A percentile compares a stretch with the other conserved stretches of the same genome.
Conservation (phyloP, 2,113 vertebrate species). For the Tauraco erythrolophus region DNA sequence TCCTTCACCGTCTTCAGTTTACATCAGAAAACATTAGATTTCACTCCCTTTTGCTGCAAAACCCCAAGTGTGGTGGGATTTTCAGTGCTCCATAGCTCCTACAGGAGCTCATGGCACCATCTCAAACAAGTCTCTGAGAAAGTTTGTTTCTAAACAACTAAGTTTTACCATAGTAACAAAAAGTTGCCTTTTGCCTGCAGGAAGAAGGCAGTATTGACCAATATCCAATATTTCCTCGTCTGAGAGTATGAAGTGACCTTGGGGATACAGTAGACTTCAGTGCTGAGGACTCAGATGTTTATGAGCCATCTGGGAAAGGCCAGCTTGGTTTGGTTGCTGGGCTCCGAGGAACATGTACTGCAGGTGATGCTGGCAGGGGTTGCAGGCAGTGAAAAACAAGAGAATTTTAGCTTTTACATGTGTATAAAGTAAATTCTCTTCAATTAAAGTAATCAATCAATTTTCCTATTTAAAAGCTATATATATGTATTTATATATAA, state of each 20-base stretch:
- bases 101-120: neutral
- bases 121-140: neutral
- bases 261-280: neutral
- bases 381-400: neutral
- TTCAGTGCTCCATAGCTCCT: neutral
- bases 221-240: neutral
- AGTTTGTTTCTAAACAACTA: neutral
- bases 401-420: neutral
- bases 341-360: rapidly evolving
- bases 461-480: neutral
- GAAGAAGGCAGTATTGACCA: neutral
- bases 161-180: neutral
- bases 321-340: neutral
- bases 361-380: neutral
- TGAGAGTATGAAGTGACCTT: neutral
- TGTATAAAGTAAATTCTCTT: neutral
- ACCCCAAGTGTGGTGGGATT: neutral
- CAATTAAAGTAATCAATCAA: rapidly evolving
- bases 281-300: neutral
- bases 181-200: neutral
- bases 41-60: neutral
- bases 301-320: neutral
- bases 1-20: neutral
- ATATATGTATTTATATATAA: too few relatives aligned
- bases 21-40: neutral